Percentiles rank a stretch among this genome's conserved stretches.
Conservation (phyloP, 2,888 invertebrate genomes). For the Petrolisthes manimaculis region DNA sequence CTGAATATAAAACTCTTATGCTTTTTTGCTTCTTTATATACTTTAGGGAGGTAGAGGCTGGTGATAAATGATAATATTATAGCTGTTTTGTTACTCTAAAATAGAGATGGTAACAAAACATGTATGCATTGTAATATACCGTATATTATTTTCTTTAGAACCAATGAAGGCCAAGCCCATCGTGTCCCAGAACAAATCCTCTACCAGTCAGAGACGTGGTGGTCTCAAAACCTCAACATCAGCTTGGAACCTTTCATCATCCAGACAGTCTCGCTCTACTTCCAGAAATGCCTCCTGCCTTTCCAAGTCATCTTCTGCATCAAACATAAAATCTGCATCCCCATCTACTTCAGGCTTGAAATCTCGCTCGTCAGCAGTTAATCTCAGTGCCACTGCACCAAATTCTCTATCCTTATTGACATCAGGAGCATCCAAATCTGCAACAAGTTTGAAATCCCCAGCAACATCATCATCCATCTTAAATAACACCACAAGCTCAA, state of each 20-base stretch:
- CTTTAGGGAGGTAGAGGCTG: no score
- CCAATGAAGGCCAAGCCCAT: no score
- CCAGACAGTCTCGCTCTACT: conserved; percentile 13
- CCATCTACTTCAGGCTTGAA: background rate
- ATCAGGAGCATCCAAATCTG: background rate
- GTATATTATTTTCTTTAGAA: no score
- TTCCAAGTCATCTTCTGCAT: background rate
- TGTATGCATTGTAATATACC: no score
- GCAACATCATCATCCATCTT: conserved; percentile 3
- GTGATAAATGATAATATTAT: no score
- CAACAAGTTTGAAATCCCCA: background rate
- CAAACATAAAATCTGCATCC: background rate
- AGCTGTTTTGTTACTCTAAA: no score
- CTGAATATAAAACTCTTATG: no score
- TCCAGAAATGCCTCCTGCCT: background rate
- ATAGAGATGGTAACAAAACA: no score
- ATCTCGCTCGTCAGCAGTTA: background rate
- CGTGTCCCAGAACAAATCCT: no score
- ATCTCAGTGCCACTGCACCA: background rate
- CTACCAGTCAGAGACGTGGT: background rate
- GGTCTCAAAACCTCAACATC: conserved; percentile 13
- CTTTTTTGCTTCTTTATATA: no score
- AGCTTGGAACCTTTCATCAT: conserved; percentile 22
- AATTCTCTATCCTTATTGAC: background rate
- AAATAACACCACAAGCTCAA: background rate